Evolutionary conservation across 2,797 vertebrate species (phyloP).

Genomic region (Novumbra hubbsi): DNA sequence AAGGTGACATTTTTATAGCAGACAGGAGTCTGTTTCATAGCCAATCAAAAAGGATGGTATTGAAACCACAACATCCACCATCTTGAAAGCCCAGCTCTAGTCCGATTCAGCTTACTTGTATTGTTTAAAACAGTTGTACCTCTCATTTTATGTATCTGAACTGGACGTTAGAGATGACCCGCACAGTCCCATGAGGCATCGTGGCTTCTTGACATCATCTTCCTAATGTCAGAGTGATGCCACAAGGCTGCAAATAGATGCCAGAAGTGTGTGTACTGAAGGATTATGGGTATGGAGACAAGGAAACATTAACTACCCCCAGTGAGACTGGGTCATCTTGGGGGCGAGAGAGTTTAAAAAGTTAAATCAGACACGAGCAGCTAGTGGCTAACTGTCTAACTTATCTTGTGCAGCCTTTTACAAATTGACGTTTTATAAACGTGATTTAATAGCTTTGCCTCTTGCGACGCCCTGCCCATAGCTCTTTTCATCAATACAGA

Average conservation of each 20-base stretch:
- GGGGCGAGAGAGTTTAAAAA: background rate
- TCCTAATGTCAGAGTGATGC: slow-evolving; percentile 53
- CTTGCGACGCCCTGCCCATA: slow-evolving; percentile 49
- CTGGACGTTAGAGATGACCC: background rate
- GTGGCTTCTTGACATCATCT: slow-evolving; percentile 44
- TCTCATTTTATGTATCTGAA: no score
- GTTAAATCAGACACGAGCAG: slow-evolving; percentile 1
- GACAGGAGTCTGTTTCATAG: no score
- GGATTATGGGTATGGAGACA: slow-evolving; percentile 66
- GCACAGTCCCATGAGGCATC: slow-evolving; percentile 10
- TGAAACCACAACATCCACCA: no score
- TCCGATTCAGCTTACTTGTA: no score
- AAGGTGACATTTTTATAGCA: no score
- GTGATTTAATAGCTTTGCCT: slow-evolving; percentile 56
- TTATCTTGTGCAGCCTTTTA: slow-evolving; percentile 36
- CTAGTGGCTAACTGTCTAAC: background rate
- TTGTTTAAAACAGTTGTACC: no score
- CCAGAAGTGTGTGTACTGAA: slow-evolving; percentile 52
- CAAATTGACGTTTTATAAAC: slow-evolving; percentile 47
- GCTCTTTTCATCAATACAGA: slow-evolving; percentile 64
- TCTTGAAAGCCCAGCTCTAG: no score
- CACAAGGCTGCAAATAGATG: slow-evolving; percentile 50
- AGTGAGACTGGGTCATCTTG: slow-evolving; percentile 20
- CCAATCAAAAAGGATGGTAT: no score
- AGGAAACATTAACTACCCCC: slow-evolving; percentile 64